phyloP scores from a whole-genome alignment of 2,888 invertebrate genomes.

The Mesochorus sp. region DNA sequence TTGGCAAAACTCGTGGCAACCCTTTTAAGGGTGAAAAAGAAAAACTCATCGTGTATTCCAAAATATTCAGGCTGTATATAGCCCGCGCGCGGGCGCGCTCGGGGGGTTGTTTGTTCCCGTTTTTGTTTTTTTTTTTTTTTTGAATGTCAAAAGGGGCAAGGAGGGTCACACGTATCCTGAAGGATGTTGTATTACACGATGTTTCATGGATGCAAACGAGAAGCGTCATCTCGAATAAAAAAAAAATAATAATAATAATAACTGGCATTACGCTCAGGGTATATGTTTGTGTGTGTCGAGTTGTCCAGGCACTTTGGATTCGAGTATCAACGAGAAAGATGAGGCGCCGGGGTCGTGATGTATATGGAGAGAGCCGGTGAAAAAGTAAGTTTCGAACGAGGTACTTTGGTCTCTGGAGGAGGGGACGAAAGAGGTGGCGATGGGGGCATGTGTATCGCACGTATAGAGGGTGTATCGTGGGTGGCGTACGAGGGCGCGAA shows the following conservation, averaged over 20 bases:
- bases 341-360: background rate
- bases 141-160: constrained; percentile 15
- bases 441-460: background rate
- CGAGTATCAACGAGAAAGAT: constrained; percentile 13
- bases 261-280: too few species aligned
- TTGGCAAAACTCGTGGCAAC: background rate
- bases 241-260: background rate
- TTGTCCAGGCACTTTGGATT: constrained; percentile 39
- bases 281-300: too few species aligned
- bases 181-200: constrained; percentile 36
- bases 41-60: constrained; percentile 60
- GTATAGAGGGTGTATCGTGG: background rate
- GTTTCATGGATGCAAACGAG: constrained; percentile 49
- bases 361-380: background rate
- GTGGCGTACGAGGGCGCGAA: constrained; percentile 13
- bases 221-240: constrained; percentile 19
- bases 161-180: constrained; percentile 1
- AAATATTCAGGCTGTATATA: constrained; percentile 42
- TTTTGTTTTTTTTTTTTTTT: constrained; percentile 7
- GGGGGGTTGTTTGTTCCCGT: constrained; percentile 2
- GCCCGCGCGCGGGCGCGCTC: background rate
- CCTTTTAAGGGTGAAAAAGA: constrained; percentile 47
- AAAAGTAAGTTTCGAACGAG: constrained; percentile 57
- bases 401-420: background rate
- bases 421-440: background rate